These are phyloP conservation scores for Acanthosepion pharaonis DNA, from an alignment of 2,888 invertebrate genomes.

Conservation along the genomic window DNA sequence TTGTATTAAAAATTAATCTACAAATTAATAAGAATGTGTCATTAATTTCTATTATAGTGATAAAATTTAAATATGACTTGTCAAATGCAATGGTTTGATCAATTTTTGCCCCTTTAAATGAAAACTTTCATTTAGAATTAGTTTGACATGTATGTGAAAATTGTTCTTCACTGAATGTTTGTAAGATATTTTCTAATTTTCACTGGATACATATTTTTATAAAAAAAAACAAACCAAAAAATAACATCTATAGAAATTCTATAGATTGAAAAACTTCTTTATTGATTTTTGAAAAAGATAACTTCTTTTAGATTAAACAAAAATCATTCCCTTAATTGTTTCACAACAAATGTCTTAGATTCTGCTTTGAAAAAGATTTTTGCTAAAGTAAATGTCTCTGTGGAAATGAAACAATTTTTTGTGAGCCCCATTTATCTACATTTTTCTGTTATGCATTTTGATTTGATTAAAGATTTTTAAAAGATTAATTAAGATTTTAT, in stretches of 20 bases:
- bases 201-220: background rate
- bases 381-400: background rate
- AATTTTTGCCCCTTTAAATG: background rate
- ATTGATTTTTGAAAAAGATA: background rate
- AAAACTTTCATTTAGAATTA: background rate
- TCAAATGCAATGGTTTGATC: background rate
- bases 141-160: background rate
- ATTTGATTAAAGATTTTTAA: too few relatives aligned
- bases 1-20: background rate
- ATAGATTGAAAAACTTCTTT: background rate
- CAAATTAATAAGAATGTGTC: background rate
- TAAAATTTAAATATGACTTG: background rate
- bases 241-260: background rate
- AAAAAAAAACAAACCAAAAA: background rate
- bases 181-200: background rate
- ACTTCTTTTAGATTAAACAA: background rate
- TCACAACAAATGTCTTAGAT: background rate
- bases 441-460: too few relatives aligned
- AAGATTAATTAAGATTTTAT: too few relatives aligned
- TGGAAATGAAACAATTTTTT: background rate
- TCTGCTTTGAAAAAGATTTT: background rate
- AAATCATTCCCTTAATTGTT: background rate
- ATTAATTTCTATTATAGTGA: background rate
- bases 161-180: background rate
- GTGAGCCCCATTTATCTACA: background rate